Evolutionary conservation across 2,113 vertebrate genomes (phyloP).

Genomic region (Gobius niger): DNA sequence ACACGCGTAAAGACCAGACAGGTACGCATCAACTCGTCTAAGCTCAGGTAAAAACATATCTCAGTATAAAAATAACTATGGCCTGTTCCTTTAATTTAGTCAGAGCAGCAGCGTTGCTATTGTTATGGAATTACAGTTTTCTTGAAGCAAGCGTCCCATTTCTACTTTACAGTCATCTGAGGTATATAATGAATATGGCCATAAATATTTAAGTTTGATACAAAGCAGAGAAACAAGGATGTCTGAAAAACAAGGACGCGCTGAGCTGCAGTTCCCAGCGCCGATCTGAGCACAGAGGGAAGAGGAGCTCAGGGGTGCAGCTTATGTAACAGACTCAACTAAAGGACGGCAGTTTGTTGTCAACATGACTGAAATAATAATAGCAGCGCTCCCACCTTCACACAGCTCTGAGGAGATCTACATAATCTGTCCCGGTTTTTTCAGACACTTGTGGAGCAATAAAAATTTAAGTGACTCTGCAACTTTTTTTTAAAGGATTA

Average conservation of each 20-base stretch:
- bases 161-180: not conserved
- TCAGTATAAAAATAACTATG: too few species aligned
- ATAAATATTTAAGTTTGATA: slow-evolving; percentile 13
- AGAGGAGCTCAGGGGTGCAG: slow-evolving; percentile 24
- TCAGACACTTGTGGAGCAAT: not conserved
- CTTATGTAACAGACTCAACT: slow-evolving; percentile 39
- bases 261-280: not conserved
- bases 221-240: slow-evolving; percentile 15
- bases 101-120: slow-evolving; percentile 23
- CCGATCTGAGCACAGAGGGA: slow-evolving; percentile 38
- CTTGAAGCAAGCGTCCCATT: slow-evolving; percentile 6
- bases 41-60: too few species aligned
- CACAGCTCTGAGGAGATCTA: not conserved
- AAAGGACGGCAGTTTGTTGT: slow-evolving; percentile 42
- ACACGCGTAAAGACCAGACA: too few species aligned
- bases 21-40: too few species aligned
- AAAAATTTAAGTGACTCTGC: not conserved
- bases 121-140: slow-evolving; percentile 32
- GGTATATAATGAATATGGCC: not conserved
- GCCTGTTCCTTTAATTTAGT: too few species aligned
- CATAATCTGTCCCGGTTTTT: not conserved
- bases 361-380: slow-evolving; percentile 49
- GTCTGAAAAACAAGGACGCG: slow-evolving; percentile 35
- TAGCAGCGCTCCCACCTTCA: slow-evolving; percentile 23
- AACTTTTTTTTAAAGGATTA: not conserved